These are phyloP conservation scores for Tympanuchus pallidicinctus DNA, from an alignment of 2,113 vertebrate species.

Conservation along the genomic window DNA sequence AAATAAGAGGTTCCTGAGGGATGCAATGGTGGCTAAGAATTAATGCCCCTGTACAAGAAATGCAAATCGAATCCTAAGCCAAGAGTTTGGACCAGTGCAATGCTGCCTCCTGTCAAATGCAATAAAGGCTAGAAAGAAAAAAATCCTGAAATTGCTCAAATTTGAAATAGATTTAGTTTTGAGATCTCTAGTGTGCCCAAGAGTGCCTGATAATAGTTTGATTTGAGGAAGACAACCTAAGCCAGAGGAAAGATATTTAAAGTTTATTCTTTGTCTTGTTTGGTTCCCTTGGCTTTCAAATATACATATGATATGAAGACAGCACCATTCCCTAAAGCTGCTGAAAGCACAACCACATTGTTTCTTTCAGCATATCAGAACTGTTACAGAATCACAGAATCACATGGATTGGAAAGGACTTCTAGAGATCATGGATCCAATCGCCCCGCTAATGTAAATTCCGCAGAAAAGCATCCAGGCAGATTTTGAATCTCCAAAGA, in stretches of 20 bases:
- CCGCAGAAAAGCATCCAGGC: too few species aligned
- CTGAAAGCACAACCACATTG: not conserved
- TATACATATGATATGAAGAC: accelerated
- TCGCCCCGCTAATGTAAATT: not conserved
- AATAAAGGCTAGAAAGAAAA: not conserved
- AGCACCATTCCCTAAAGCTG: not conserved
- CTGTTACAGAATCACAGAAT: not conserved
- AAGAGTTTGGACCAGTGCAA: not conserved
- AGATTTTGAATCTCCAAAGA: too few species aligned
- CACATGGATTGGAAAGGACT: not conserved
- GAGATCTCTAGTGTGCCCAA: not conserved
- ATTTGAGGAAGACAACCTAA: not conserved
- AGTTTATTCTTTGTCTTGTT: not conserved
- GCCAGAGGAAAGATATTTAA: not conserved
- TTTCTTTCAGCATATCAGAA: not conserved
- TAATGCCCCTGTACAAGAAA: not conserved
- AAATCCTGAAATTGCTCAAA: not conserved
- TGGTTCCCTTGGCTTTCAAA: not conserved
- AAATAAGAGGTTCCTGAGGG: not conserved
- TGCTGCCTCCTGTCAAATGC: not conserved
- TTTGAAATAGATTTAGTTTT: not conserved
- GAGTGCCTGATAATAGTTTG: not conserved
- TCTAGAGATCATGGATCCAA: not conserved
- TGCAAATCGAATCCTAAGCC: conserved; percentile 6
- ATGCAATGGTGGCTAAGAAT: not conserved